phyloP scores from a whole-genome alignment of 2,113 vertebrate species.

The Mirounga angustirostris region DNA sequence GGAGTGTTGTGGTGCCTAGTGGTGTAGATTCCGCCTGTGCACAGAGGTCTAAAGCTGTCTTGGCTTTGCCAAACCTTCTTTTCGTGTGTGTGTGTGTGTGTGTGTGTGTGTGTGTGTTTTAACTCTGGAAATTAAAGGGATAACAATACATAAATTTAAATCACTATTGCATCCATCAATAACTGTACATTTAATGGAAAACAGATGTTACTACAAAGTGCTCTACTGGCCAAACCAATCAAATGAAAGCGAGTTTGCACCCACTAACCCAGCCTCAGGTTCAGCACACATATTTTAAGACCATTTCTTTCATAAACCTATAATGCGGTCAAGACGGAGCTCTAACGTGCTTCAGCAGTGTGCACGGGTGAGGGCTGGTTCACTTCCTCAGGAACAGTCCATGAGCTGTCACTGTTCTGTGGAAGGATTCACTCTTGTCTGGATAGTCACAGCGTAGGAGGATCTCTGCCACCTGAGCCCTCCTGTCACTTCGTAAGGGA shows the following conservation, averaged over 20 bases:
- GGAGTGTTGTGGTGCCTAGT: background rate
- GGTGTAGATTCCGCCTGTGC: background rate
- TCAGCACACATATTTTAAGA: slow-evolving; percentile 24
- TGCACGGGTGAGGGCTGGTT: background rate
- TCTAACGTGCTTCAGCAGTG: background rate
- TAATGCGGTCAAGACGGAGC: background rate
- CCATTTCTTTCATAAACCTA: background rate
- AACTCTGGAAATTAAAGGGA: slow-evolving; percentile 12
- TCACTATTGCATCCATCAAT: background rate
- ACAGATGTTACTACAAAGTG: background rate
- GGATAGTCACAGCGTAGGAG: background rate
- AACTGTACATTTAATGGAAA: background rate
- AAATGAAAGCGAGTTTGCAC: background rate
- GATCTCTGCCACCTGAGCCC: background rate
- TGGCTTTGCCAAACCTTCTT: background rate
- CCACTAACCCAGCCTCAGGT: background rate
- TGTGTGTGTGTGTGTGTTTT: background rate
- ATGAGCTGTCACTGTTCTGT: background rate
- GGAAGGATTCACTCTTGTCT: background rate
- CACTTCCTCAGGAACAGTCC: background rate
- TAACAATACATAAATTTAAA: background rate
- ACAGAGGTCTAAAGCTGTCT: background rate
- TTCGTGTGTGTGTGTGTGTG: background rate
- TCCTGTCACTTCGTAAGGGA: background rate
- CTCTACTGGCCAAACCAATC: slow-evolving; percentile 37